Conservation (phyloP, 2,888 invertebrate species). For the Monopis laevigella region DNA sequence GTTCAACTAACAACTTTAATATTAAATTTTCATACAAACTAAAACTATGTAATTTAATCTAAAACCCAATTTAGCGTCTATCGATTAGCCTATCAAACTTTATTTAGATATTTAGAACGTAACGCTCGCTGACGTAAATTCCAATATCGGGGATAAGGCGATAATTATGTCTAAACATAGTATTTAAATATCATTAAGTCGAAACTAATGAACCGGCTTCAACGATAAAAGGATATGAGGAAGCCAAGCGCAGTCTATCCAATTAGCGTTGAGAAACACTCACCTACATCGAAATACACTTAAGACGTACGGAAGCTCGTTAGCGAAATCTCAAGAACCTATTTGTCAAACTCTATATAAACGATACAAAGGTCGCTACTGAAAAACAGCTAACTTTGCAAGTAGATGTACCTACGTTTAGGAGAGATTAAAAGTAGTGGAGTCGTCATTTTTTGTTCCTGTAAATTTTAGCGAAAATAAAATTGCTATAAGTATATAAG, state of each 20-base stretch:
- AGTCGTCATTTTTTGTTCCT: too few relatives aligned
- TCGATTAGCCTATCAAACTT: neutral
- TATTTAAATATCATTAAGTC: slow-evolving; percentile 49
- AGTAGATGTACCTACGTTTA: too few relatives aligned
- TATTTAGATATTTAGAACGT: neutral
- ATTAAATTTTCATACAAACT: neutral
- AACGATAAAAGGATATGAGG: slow-evolving; percentile 43
- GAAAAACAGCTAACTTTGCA: neutral
- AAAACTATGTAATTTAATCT: neutral
- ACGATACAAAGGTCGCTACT: neutral
- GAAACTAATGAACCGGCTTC: slow-evolving; percentile 48
- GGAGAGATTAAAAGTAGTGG: too few relatives aligned
- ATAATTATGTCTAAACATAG: slow-evolving; percentile 18
- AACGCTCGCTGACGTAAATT: neutral
- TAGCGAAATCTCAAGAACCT: slow-evolving; percentile 23
- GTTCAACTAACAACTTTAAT: neutral
- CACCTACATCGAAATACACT: slow-evolving; percentile 54
- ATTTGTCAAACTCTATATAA: slow-evolving; percentile 11
- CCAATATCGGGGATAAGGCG: slow-evolving; percentile 7
- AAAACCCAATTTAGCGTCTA: neutral
- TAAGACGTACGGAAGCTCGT: slow-evolving; percentile 44
- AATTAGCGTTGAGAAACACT: slow-evolving; percentile 49
- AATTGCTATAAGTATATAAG: too few relatives aligned
- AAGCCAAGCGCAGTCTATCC: slow-evolving; percentile 46
- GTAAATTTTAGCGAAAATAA: too few relatives aligned